Conservation (phyloP, 1,140 invertebrate genomes). For the Maconellicoccus hirsutus region DNA sequence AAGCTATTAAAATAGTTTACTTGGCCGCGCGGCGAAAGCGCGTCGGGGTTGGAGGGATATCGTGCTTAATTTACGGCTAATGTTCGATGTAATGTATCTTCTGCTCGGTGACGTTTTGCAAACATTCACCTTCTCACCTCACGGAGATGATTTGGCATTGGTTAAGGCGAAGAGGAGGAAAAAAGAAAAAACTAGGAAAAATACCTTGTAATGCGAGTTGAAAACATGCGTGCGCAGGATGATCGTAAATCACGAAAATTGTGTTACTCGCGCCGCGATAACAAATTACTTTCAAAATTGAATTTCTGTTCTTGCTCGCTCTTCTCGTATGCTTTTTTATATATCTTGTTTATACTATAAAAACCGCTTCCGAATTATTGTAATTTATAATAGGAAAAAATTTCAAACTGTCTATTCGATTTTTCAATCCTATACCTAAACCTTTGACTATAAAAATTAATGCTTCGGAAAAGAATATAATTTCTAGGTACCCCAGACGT, state of each 20-base stretch:
- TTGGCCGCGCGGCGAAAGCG: not conserved
- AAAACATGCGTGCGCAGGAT: not conserved
- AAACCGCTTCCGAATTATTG: too few species aligned
- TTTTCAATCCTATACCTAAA: not conserved
- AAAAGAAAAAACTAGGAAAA: not conserved
- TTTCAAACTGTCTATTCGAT: not conserved
- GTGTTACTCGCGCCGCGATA: not conserved
- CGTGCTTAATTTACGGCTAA: conserved; percentile 8
- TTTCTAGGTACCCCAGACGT: not conserved
- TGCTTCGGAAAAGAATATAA: not conserved
- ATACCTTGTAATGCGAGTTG: too few species aligned
- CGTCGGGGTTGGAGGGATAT: not conserved
- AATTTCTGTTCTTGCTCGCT: not conserved
- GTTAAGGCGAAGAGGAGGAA: not conserved
- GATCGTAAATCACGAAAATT: conserved; percentile 9
- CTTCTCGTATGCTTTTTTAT: not conserved
- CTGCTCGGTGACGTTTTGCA: not conserved
- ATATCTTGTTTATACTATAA: too few species aligned
- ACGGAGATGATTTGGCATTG: not conserved
- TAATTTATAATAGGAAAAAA: too few species aligned
- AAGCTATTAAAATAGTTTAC: conserved; percentile 6
- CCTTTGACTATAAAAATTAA: not conserved
- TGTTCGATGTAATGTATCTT: conserved; percentile 9
- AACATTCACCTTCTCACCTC: conserved; percentile 7
- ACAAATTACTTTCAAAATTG: conserved; percentile 1